Evolutionary conservation across 2,113 vertebrate genomes (phyloP), one percentile per base, ranked within the genome.

Genomic region (Rhinichthys klamathensis): DNA sequence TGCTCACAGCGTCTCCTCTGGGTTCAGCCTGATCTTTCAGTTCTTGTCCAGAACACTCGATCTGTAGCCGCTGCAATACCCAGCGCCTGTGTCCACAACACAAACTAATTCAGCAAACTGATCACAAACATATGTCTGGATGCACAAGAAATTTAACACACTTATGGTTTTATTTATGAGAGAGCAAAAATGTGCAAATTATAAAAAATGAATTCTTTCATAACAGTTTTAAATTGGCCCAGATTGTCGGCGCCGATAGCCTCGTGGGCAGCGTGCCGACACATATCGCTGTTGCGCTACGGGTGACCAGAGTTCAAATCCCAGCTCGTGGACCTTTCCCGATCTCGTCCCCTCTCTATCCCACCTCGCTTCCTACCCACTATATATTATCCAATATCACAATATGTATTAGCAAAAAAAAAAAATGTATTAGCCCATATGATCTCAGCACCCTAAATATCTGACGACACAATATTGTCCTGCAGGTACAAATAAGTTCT

Each of bases 31-130:
- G 95, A 90, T 94, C 95, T 92, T 96, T 96, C 88, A 86, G 94
- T 41, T 91, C 90, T 83, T 90, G 85, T 85, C 91, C 84, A 23
- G 89, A 94, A 74, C 91, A 91, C 92, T 96, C 96, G 91, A 92
- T 93, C 92, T 97, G 91, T 82, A 99, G 85, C 58, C 95, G 95
- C 84, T 97, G 96, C 86, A 99, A 93, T 82, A 99, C 97, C 98
- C 98, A 99, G 88, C 98, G 96, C 87, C 98, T 99, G 88, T 23
- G 3, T 25, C 23, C 56, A 44, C 56, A 16, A 87, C 67, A 60
- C 74, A 67, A 12, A 51, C 38, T 5, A 77, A 10, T 54, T 46
- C 44, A 70, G 18, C 27, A 80, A 25, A 21, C 7, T 35, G 9
- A 72, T 18, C 30, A 46, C 32, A 35, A 32, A 30, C 63, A 69